Evolutionary conservation across 2,888 invertebrate genomes (phyloP).

Genomic region (Campopleginae sp.): DNA sequence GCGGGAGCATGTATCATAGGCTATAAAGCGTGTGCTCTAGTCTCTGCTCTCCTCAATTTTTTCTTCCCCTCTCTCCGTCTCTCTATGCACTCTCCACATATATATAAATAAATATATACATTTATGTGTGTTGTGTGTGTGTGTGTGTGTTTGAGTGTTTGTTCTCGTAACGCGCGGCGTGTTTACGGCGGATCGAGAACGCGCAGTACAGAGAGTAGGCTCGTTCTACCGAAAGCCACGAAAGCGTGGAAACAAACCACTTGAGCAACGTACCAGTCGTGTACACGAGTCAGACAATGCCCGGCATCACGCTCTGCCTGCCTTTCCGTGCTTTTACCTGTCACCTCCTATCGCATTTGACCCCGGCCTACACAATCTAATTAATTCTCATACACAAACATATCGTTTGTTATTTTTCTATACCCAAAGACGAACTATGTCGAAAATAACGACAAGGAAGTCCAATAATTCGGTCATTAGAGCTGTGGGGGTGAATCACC

Average conservation of each 20-base stretch:
- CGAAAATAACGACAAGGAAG: neutral
- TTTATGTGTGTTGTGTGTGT: too few relatives aligned
- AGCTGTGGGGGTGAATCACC: neutral
- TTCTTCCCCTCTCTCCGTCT: neutral
- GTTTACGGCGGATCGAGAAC: conserved; percentile 60
- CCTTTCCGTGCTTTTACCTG: conserved; percentile 70
- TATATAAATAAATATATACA: neutral
- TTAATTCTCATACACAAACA: neutral
- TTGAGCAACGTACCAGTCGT: conserved; percentile 76
- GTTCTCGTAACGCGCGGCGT: neutral
- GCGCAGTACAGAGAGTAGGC: conserved; percentile 42
- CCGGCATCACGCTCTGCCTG: conserved; percentile 83
- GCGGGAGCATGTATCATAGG: conserved; percentile 26
- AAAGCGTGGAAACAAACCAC: conserved; percentile 84
- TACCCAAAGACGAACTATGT: neutral
- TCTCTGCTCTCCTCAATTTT: conserved; percentile 10
- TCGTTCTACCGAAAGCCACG: conserved; percentile 79
- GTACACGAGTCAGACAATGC: conserved; percentile 78
- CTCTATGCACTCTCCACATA: neutral
- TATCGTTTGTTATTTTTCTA: neutral
- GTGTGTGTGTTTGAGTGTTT: neutral
- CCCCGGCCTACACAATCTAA: conserved; percentile 56
- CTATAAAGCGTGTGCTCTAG: conserved; percentile 22
- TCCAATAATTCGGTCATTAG: neutral
- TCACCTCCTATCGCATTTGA: conserved; percentile 68